Evolutionary conservation across 2,797 vertebrate species (phyloP).

Genomic region (Phoxinus dragarum): DNA sequence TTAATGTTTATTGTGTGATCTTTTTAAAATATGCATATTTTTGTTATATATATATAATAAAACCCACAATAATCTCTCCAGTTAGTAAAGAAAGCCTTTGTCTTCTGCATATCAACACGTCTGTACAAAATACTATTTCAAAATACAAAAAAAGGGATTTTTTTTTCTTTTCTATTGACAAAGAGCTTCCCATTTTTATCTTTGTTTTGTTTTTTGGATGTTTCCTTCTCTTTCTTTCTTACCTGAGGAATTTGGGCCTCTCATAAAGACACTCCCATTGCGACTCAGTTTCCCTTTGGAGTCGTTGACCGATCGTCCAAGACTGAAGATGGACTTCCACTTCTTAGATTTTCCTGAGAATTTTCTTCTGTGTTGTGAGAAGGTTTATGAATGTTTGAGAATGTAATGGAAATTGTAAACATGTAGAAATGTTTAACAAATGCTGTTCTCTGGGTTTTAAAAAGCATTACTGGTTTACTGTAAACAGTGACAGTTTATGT

Average conservation of each 20-base stretch:
- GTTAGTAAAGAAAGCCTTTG: neutral
- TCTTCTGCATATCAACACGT: neutral
- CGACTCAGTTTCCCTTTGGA: slow-evolving; percentile 95
- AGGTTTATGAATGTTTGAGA: slow-evolving; percentile 92
- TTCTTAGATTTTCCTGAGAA: slow-evolving; percentile 97
- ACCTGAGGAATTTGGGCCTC: slow-evolving; percentile 88
- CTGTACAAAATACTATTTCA: neutral
- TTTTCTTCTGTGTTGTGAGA: slow-evolving; percentile 82
- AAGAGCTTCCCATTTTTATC: neutral
- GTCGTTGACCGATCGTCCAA: slow-evolving; percentile 90
- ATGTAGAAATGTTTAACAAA: neutral
- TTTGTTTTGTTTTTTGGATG: slow-evolving; percentile 1
- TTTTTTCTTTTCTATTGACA: too few relatives aligned
- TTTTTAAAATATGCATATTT: neutral
- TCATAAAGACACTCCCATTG: slow-evolving; percentile 96
- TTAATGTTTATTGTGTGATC: too few relatives aligned
- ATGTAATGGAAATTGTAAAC: slow-evolving; percentile 53
- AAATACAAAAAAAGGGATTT: too few relatives aligned
- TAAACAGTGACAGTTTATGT: neutral
- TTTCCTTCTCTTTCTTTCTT: slow-evolving; percentile 42
- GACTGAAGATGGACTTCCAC: slow-evolving; percentile 98
- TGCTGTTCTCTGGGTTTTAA: neutral
- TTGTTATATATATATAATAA: neutral
- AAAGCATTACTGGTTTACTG: neutral
- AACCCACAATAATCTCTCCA: neutral